Evolutionary conservation across 2,113 vertebrate genomes (phyloP), one percentile per base, ranked within the genome.

Genomic region (Phylloscopus trochilus): DNA sequence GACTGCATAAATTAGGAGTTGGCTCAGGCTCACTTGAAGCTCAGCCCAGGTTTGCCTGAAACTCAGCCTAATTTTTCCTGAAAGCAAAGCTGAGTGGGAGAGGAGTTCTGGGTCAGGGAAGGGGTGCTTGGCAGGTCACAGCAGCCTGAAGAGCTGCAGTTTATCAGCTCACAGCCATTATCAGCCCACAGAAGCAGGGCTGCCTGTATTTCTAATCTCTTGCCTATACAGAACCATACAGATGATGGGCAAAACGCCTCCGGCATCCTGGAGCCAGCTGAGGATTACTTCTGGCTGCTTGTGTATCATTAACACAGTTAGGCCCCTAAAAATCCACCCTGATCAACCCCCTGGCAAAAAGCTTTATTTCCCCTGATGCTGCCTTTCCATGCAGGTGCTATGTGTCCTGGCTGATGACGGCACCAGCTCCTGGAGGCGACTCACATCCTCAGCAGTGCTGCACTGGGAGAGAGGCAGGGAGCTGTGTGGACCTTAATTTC

Each of bases 21-120:
- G 96, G 94, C 96, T 93, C 82, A 33, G 69, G 37, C 58, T 96
- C 51, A 84, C 33, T 95, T 97, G 97, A 96, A 92, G 86, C 66
- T 79, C 47, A 87, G 95, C 92, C 91, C 92, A 93, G 92, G 92
- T 91, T 96, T 90, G 62, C 87, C 92, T 94, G 94, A 97, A 95
- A 96, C 18, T 31, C 33, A 94, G 93, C 89, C 89, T 89, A 88
- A 89, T 92, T 97, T 97, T 82, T 90, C 73, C 76, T 94, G 84
- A 96, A 93, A 93, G 76, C 44, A 92, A 87, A 93, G 53, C 64
- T 86, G 86, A 92, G 84, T 58, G 37, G 82, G 85, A 94, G 91
- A 93, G 41, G 51, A 95, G 86, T 3, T 8, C 66, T 88, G 63
- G 88, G 85, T 73, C 70, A 46, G 46, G 49, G 31, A 69, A 27